Evolutionary conservation across 1,140 invertebrate genomes (phyloP).

Genomic region (Trinorchestia longiramus): DNA sequence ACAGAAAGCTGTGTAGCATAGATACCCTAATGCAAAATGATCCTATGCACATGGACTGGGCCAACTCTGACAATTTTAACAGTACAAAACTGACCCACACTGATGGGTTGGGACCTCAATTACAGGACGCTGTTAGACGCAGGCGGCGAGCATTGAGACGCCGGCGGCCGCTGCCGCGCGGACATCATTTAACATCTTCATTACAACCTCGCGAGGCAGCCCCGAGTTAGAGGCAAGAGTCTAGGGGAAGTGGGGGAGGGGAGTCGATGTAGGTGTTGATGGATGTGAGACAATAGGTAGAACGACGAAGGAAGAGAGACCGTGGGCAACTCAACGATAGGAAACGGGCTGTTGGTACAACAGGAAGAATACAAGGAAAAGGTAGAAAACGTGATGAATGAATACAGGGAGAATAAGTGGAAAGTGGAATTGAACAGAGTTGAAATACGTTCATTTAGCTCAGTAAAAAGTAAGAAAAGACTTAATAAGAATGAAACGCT

Average conservation of each 20-base stretch:
- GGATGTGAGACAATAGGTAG: not conserved
- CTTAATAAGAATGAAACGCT: no score
- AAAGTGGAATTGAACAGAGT: not conserved
- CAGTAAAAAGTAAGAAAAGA: no score
- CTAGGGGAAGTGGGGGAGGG: not conserved
- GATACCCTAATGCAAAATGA: not conserved
- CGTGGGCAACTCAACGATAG: not conserved
- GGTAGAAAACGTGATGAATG: not conserved
- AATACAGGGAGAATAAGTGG: not conserved
- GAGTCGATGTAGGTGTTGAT: not conserved
- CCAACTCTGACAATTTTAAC: not conserved
- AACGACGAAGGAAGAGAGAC: not conserved
- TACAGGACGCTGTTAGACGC: not conserved
- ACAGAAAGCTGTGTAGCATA: no score
- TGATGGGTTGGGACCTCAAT: not conserved
- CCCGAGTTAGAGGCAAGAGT: not conserved
- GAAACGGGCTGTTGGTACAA: not conserved
- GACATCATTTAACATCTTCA: constrained; percentile 50
- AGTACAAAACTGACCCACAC: not conserved
- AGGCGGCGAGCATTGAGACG: not conserved
- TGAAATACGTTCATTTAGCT: no score
- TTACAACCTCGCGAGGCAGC: constrained; percentile 40
- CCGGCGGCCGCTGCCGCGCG: not conserved
- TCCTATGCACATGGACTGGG: not conserved
- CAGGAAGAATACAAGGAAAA: not conserved